phyloP scores from a whole-genome alignment of 2,888 invertebrate species.

The Carterocephalus palaemon region DNA sequence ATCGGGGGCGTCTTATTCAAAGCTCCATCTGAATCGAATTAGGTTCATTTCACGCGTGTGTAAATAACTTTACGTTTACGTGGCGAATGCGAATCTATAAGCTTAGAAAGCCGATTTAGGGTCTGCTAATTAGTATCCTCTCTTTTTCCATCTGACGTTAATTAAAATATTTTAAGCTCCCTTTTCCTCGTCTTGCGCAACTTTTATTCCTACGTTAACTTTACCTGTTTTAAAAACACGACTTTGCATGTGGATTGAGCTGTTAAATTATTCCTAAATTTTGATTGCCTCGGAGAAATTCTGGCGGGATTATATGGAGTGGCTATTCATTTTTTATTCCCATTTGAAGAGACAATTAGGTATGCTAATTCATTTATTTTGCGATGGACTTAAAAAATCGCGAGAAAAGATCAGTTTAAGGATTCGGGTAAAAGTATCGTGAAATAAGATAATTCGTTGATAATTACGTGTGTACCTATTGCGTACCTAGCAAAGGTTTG shows the following conservation, averaged over 20 bases:
- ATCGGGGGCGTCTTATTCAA: slow-evolving; percentile 43
- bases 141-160: slow-evolving; percentile 49
- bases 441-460: slow-evolving; percentile 27
- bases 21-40: slow-evolving; percentile 47
- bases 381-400: slow-evolving; percentile 59
- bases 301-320: slow-evolving; percentile 53
- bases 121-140: slow-evolving; percentile 44
- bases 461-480: too few species aligned
- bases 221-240: slow-evolving; percentile 45
- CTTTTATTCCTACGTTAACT: slow-evolving; percentile 55
- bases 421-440: slow-evolving; percentile 41
- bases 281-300: slow-evolving; percentile 69
- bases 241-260: slow-evolving; percentile 61
- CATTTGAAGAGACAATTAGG: slow-evolving; percentile 68
- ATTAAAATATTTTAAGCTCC: slow-evolving; percentile 60
- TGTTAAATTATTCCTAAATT: slow-evolving; percentile 66
- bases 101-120: slow-evolving; percentile 48
- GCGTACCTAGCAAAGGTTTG: too few species aligned
- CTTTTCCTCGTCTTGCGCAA: slow-evolving; percentile 42
- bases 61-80: slow-evolving; percentile 42
- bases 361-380: slow-evolving; percentile 74
- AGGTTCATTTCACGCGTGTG: slow-evolving; percentile 52
- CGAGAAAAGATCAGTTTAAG: slow-evolving; percentile 54
- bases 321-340: slow-evolving; percentile 62
- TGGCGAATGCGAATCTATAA: slow-evolving; percentile 43